phyloP scores from a whole-genome alignment of 92 coral and sea anemone species.

The Epizoanthus fatuus region DNA sequence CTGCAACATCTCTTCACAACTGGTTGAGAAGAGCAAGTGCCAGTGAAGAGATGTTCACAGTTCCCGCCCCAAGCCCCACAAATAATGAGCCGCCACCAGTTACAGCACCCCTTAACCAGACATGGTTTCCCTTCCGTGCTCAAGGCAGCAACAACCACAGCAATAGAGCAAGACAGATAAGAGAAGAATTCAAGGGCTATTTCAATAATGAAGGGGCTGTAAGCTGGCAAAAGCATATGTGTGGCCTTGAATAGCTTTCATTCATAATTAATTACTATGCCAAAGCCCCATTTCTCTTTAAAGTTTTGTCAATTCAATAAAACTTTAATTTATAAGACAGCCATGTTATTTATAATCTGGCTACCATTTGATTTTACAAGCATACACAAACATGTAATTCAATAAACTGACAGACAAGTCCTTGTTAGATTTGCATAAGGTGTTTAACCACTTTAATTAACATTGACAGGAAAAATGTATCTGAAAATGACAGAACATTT shows the following conservation, averaged over 20 bases:
- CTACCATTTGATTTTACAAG: neutral
- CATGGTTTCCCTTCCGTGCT: constrained; percentile 5
- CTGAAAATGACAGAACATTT: too few relatives aligned
- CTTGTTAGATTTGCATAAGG: too few relatives aligned
- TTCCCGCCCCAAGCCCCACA: neutral
- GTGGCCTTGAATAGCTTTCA: constrained; percentile 2
- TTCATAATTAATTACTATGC: neutral
- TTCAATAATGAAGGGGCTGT: constrained; percentile 11
- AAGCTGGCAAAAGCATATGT: neutral
- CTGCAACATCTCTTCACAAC: constrained; percentile 50
- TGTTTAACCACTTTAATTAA: too few relatives aligned
- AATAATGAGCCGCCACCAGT: neutral
- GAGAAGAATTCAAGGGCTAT: constrained; percentile 5
- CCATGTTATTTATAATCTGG: neutral
- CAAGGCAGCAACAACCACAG: constrained; percentile 10
- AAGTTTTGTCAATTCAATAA: neutral
- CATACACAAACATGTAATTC: too few relatives aligned
- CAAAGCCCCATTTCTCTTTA: neutral
- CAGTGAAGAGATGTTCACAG: neutral
- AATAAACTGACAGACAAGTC: too few relatives aligned
- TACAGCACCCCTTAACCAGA: neutral
- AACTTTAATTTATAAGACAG: neutral
- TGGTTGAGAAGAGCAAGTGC: constrained; percentile 41
- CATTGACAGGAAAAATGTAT: too few relatives aligned
- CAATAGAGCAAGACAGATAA: neutral